Evolutionary conservation across 2,113 vertebrate species (phyloP).

Genomic region (Megaptera novaeangliae): DNA sequence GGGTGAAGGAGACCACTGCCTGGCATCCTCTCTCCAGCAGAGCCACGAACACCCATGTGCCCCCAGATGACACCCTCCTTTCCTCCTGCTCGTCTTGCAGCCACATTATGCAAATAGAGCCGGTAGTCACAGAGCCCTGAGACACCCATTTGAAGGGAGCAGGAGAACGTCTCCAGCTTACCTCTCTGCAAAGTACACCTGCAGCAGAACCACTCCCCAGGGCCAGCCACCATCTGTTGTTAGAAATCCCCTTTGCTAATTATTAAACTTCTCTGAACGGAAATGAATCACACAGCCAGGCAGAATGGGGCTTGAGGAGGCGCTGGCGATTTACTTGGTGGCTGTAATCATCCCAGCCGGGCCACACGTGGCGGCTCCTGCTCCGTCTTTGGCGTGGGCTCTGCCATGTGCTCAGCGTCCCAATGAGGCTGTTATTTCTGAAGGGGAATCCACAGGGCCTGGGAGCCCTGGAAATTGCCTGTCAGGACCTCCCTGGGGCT

Average conservation of each 20-base stretch:
- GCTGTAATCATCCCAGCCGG: not conserved
- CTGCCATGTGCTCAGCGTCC: not conserved
- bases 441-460: not conserved
- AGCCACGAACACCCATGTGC: not conserved
- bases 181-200: constrained; percentile 36
- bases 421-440: constrained; percentile 16
- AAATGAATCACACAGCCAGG: constrained; percentile 63
- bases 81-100: not conserved
- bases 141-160: not conserved
- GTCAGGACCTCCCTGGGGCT: not conserved
- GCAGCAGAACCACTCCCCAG: constrained; percentile 52
- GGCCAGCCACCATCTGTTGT: constrained; percentile 71
- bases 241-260: constrained; percentile 69
- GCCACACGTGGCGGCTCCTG: not conserved
- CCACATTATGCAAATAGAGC: not conserved
- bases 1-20: not conserved
- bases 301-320: not conserved
- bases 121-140: not conserved
- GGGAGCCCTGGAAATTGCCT: not conserved
- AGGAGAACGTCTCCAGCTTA: not conserved
- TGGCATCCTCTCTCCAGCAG: not conserved
- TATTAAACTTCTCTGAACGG: constrained; percentile 56
- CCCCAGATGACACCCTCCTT: not conserved
- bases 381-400: not conserved
- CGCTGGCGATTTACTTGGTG: constrained; percentile 9